A percentile compares a stretch with the other conserved stretches of the same genome.
These are phyloP conservation scores for Drosophila virilis DNA, from an alignment of 1,140 invertebrate genomes.

Conservation along the genomic window DNA sequence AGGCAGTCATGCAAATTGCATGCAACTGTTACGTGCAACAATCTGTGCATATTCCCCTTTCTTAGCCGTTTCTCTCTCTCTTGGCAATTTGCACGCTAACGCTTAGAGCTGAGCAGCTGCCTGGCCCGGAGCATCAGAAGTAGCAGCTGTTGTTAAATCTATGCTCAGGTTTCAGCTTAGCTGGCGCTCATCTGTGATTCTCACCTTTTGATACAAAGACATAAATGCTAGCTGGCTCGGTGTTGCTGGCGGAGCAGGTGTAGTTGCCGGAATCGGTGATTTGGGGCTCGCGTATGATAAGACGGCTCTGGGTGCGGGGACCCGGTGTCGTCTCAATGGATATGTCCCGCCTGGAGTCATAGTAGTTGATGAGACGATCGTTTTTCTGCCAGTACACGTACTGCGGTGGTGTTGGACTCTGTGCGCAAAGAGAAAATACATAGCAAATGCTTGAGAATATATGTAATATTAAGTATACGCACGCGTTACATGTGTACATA, in stretches of 20 bases:
- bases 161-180: slow-evolving; percentile 1
- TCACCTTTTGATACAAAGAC: slow-evolving; percentile 96
- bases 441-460: slow-evolving; percentile 1
- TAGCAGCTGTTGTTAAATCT: slow-evolving; percentile 28
- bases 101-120: slow-evolving; percentile 1
- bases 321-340: slow-evolving; percentile 94
- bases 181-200: slow-evolving; percentile 35
- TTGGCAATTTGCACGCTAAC: slow-evolving; percentile 28
- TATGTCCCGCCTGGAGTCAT: slow-evolving; percentile 92
- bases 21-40: slow-evolving; percentile 33
- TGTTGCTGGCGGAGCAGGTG: slow-evolving; percentile 95
- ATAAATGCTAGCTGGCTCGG: slow-evolving; percentile 93
- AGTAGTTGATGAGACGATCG: slow-evolving; percentile 96
- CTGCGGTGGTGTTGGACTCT: slow-evolving; percentile 95
- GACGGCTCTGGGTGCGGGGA: slow-evolving; percentile 91
- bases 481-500: background rate
- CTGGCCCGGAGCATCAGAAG: background rate
- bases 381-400: slow-evolving; percentile 97
- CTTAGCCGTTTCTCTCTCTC: background rate
- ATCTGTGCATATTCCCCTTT: background rate
- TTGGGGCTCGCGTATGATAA: slow-evolving; percentile 92
- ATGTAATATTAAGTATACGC: slow-evolving; percentile 2
- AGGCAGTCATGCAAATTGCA: slow-evolving; percentile 33
- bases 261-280: slow-evolving; percentile 95
- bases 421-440: slow-evolving; percentile 56